These are phyloP conservation scores for Nesogale talazaci DNA, from an alignment of 2,113 vertebrate species.

Conservation along the genomic window DNA sequence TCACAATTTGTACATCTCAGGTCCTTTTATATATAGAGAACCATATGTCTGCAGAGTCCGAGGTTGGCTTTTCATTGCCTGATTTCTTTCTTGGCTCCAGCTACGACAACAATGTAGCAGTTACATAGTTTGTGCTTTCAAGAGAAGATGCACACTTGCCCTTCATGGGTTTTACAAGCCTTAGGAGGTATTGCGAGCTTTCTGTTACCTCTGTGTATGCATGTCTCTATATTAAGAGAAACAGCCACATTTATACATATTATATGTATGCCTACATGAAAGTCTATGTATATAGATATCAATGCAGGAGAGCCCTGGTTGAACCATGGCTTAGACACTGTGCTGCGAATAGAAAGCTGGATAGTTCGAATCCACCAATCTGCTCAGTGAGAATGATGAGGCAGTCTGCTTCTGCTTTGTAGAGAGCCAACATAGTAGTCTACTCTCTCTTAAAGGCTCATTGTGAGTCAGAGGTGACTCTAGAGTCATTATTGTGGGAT, in stretches of 20 bases:
- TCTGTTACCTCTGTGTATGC: not conserved
- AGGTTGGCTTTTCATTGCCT: not conserved
- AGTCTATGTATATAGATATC: not conserved
- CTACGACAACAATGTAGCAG: not conserved
- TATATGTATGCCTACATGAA: not conserved
- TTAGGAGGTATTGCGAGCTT: not conserved
- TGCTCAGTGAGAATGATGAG: too few relatives aligned
- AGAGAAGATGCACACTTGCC: not conserved
- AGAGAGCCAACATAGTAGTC: too few relatives aligned
- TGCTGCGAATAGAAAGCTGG: too few relatives aligned
- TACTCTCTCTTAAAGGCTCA: too few relatives aligned
- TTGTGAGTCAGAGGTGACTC: too few relatives aligned
- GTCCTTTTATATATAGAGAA: not conserved
- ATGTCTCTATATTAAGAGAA: not conserved
- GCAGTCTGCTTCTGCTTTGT: too few relatives aligned
- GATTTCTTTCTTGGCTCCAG: not conserved
- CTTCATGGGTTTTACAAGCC: not conserved
- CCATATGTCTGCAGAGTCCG: not conserved
- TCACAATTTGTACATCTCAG: not conserved
- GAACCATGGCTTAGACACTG: too few relatives aligned
- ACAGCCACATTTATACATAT: too few relatives aligned
- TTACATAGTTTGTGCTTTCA: not conserved
- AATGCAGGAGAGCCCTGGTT: too few relatives aligned
- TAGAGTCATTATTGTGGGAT: too few relatives aligned
- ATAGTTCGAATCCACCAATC: too few relatives aligned